Evolutionary conservation across 53 echinoderm and acorn worm genomes (phyloP).

Genomic region (Echinarachnius parma): DNA sequence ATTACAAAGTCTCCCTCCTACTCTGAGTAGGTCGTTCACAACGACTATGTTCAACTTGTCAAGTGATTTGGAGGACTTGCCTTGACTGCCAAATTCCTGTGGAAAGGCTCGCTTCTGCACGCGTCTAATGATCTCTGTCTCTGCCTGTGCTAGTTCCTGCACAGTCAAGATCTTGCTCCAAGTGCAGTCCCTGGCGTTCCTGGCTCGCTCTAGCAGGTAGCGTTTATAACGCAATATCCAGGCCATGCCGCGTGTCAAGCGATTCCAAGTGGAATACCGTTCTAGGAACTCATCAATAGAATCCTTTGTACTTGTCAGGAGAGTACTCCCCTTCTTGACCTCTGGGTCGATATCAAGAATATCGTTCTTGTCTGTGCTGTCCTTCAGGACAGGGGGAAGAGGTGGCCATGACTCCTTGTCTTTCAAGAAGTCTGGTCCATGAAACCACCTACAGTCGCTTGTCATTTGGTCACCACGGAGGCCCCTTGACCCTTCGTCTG

Average conservation of each 20-base stretch:
- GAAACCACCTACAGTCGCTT: neutral
- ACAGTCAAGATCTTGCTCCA: constrained; percentile 35
- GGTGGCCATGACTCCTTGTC: constrained; percentile 46
- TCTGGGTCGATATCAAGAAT: constrained; percentile 27
- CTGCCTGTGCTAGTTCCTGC: constrained; percentile 31
- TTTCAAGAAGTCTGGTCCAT: constrained; percentile 36
- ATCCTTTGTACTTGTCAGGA: too few relatives aligned
- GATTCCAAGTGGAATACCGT: constrained; percentile 37
- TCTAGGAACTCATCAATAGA: neutral
- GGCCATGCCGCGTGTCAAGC: constrained; percentile 35
- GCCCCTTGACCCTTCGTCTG: constrained; percentile 50
- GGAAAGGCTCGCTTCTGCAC: too few relatives aligned
- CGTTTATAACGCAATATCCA: constrained; percentile 39
- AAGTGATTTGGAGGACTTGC: constrained; percentile 9
- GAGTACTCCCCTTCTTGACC: constrained; percentile 35
- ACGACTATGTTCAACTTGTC: constrained; percentile 34
- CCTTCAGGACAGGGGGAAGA: constrained; percentile 12
- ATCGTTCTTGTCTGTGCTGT: neutral
- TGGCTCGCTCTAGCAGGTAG: constrained; percentile 13
- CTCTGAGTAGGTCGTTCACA: constrained; percentile 33
- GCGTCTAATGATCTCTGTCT: too few relatives aligned
- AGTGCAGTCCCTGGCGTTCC: too few relatives aligned
- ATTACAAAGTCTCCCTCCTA: constrained; percentile 43
- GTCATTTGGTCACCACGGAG: constrained; percentile 7
- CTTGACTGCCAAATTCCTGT: neutral